Base-by-base conservation (phyloP, 2,113 vertebrate genomes). In the Deroptyus accipitrinus region DNA sequence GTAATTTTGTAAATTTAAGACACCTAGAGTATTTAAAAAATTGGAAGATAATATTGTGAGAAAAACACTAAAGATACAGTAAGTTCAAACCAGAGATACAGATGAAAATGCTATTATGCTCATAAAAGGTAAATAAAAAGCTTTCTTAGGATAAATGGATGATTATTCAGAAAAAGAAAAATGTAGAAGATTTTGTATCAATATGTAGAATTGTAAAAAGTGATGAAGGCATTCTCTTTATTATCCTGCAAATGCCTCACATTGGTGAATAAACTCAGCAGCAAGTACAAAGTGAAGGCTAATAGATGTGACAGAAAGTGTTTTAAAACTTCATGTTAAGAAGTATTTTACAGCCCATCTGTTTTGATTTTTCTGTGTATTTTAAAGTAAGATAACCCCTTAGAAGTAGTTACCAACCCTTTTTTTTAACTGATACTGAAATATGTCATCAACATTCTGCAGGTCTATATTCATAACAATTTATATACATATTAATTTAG, bases 101-200 rank as follows among this genome's bases (percentile, higher is more conserved):
- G 42, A 90, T 91, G 67, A 86, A 94, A 96, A 90, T 76, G 25
- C 42, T 89, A 39, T 88, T 76, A 77, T 83, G 13, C 55, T 91
- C 28, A 64, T 74, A 83, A 78, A 54, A 92, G 48, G 64, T 94
- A 96, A 94, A 94, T 75, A 77, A 73, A 67, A 96, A 92, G 41
- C 14, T 76, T 93, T 87, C 48, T 92, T 91, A 68, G 51, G n/a
- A 44, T 95, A 96, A 94, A 93, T 51, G 39, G 48, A 78, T 92
- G 74, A 72, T 90, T 61, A 87, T 90, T 94, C 48, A 84, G 49
- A 76, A 48, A 92, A 85, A 78, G 57, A 68, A 66, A 51, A 75
- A 51, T 33, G 39, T 49, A 41, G 23, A 69, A 69, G 46, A 31
- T 27, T 57, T 31, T 24, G 12, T 19, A 78, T 51, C 7, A 88